phyloP scores from a whole-genome alignment of 2,888 invertebrate genomes.

The Criorhina ranunculi region DNA sequence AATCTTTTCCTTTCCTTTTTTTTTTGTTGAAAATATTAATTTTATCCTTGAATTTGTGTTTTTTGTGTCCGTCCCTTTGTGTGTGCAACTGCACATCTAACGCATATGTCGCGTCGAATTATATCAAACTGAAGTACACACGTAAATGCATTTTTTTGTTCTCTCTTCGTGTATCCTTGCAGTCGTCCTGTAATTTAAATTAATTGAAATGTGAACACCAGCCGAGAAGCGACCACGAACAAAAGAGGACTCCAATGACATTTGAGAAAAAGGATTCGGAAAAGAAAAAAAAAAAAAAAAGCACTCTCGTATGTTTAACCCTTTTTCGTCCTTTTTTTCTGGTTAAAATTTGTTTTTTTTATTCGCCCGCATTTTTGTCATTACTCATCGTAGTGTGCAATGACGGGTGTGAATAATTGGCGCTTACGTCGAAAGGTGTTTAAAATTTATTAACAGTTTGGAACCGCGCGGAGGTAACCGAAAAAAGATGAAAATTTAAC shows the following conservation, averaged over 20 bases:
- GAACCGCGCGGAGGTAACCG: not conserved
- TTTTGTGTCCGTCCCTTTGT: constrained; percentile 48
- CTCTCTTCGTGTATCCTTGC: constrained; percentile 11
- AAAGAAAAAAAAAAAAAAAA: constrained; percentile 32
- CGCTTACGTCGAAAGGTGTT: constrained; percentile 73
- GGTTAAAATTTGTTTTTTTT: not conserved
- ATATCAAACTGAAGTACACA: constrained; percentile 73
- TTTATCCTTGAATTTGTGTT: constrained; percentile 71
- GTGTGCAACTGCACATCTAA: constrained; percentile 61
- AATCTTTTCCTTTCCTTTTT: constrained; percentile 28
- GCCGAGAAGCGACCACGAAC: constrained; percentile 61
- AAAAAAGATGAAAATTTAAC: not conserved
- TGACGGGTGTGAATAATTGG: constrained; percentile 73
- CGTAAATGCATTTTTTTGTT: constrained; percentile 66
- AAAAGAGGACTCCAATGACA: constrained; percentile 71
- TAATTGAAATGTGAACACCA: constrained; percentile 74
- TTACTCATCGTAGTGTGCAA: constrained; percentile 65
- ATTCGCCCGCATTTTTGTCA: constrained; percentile 54
- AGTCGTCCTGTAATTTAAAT: constrained; percentile 67
- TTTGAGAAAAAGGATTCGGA: constrained; percentile 51
- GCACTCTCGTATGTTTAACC: constrained; percentile 30
- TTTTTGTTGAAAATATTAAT: constrained; percentile 56
- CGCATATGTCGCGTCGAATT: constrained; percentile 75
- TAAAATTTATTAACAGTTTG: constrained; percentile 65
- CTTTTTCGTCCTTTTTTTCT: constrained; percentile 44